A percentile compares a stretch with the other conserved stretches of the same genome.
phyloP scores from a whole-genome alignment of 2,113 vertebrate genomes.

The Trematocara zebra region DNA sequence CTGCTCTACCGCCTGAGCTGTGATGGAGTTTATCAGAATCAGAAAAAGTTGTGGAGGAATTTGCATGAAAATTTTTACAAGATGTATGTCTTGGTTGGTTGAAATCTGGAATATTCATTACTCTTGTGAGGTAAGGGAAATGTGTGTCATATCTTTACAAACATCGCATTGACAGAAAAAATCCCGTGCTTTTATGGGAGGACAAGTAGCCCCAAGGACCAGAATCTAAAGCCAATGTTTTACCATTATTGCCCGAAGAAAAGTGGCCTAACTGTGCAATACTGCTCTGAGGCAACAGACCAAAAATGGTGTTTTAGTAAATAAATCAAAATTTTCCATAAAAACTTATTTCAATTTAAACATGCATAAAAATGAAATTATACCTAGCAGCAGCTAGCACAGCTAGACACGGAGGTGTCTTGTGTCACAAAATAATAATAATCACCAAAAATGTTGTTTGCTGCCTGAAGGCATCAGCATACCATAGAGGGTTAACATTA shows the following conservation, averaged over 20 bases:
- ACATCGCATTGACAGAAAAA: neutral
- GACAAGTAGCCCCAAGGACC: neutral
- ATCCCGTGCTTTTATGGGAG: neutral
- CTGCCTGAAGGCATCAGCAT: neutral
- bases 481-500: neutral
- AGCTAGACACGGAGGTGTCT: neutral
- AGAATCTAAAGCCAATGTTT: neutral
- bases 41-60: neutral
- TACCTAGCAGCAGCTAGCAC: neutral
- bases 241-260: neutral
- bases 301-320: neutral
- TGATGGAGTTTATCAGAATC: neutral
- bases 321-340: neutral
- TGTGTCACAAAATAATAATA: neutral
- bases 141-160: neutral
- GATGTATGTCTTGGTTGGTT: neutral
- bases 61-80: neutral
- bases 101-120: neutral
- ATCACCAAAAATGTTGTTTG: neutral
- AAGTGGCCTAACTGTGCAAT: neutral
- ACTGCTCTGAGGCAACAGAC: neutral
- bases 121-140: neutral
- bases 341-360: neutral
- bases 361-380: neutral
- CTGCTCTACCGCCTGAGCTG: neutral